Conservation (phyloP, 1,140 invertebrate species). For the Amphibalanus amphitrite region DNA sequence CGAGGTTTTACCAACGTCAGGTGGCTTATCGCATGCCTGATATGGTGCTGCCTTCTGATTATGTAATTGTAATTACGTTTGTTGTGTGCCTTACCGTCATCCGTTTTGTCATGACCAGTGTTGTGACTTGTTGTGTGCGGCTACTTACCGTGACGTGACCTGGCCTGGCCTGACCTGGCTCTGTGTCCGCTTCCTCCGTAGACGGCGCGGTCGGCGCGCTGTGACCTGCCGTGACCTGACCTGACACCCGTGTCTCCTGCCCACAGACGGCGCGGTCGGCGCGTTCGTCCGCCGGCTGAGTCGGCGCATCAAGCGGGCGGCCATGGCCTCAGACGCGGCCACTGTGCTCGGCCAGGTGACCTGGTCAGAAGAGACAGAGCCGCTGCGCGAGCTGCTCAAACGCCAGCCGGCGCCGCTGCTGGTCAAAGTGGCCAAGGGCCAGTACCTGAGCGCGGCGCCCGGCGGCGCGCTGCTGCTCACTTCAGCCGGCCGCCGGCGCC, state of each 20-base stretch:
- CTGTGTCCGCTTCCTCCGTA: too few species aligned
- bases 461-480: conserved; percentile 69
- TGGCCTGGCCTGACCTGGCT: too few species aligned
- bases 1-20: too few species aligned
- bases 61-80: too few species aligned
- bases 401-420: conserved; percentile 63
- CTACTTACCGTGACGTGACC: too few species aligned
- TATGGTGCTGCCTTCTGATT: too few species aligned
- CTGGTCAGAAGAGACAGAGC: conserved; percentile 61
- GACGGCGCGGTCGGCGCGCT: too few species aligned
- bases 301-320: conserved; percentile 1
- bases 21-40: too few species aligned
- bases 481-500: conserved; percentile 59
- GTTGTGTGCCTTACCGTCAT: too few species aligned
- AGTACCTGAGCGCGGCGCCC: conserved; percentile 49
- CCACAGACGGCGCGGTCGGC: neutral
- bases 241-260: neutral
- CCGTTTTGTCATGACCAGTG: too few species aligned
- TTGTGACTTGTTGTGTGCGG: too few species aligned
- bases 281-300: neutral
- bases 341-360: conserved; percentile 28
- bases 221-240: too few species aligned
- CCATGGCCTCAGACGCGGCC: conserved; percentile 19
- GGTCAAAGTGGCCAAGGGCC: conserved; percentile 77
- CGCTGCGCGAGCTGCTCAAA: conserved; percentile 57